Evolutionary conservation across 2,113 vertebrate genomes (phyloP).

Genomic region (Himantopus leucocephalus): DNA sequence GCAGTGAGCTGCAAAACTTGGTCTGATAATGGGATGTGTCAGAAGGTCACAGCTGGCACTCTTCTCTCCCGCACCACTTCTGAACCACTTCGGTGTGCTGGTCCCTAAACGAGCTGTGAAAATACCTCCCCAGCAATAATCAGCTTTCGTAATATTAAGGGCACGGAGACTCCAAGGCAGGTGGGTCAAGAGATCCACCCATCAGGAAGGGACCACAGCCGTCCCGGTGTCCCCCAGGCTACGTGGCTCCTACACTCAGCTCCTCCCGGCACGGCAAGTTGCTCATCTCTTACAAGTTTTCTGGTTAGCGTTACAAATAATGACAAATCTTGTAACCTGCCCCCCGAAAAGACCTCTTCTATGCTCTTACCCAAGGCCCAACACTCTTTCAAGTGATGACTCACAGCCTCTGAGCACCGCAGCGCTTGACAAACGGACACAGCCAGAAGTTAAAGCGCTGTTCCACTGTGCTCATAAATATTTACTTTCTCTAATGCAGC

Average conservation of each 20-base stretch:
- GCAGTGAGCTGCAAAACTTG: not conserved
- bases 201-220: not conserved
- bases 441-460: not conserved
- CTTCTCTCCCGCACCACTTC: not conserved
- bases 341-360: not conserved
- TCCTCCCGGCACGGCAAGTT: not conserved
- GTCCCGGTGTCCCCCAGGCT: not conserved
- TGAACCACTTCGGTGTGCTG: not conserved
- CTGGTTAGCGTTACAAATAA: not conserved
- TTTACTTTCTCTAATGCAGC: conserved; percentile 37
- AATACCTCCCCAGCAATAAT: not conserved
- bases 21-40: not conserved
- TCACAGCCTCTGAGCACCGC: not conserved
- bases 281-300: not conserved
- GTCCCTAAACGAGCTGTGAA: not conserved
- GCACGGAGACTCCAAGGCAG: not conserved
- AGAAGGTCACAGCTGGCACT: not conserved
- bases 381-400: not conserved
- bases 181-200: not conserved
- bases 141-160: not conserved
- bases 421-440: not conserved
- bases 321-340: not conserved
- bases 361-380: not conserved
- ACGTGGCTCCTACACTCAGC: not conserved
- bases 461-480: conserved; percentile 29